A percentile compares a stretch with the other conserved stretches of the same genome.
Evolutionary conservation across 2,888 invertebrate genomes (phyloP).

Genomic region (Drosophila austrosaltans): DNA sequence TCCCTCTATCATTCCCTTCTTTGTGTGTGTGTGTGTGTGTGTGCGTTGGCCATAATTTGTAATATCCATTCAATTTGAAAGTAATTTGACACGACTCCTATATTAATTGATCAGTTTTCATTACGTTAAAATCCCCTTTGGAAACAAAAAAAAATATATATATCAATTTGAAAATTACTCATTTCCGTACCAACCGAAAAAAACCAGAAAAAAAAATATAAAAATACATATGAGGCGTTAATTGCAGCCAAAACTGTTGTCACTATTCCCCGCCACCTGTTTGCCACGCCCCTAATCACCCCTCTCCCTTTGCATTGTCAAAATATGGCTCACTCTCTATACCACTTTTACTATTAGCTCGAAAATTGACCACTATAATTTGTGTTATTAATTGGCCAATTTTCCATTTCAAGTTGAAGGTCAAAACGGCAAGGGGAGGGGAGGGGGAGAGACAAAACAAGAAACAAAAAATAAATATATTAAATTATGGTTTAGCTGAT

Average conservation of each 20-base stretch:
- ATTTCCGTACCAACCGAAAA: slow-evolving; percentile 58
- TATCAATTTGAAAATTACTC: slow-evolving; percentile 61
- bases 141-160: neutral
- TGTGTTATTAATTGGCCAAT: slow-evolving; percentile 76
- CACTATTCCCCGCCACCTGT: slow-evolving; percentile 48
- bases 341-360: slow-evolving; percentile 2
- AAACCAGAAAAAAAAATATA: neutral
- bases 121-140: slow-evolving; percentile 31
- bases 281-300: neutral
- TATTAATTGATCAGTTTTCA: slow-evolving; percentile 64
- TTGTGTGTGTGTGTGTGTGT: neutral
- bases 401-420: slow-evolving; percentile 79
- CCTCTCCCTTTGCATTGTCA: neutral
- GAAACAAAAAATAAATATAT: slow-evolving; percentile 25
- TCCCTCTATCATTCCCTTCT: slow-evolving; percentile 9
- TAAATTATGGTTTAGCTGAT: slow-evolving; percentile 58
- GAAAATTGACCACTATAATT: slow-evolving; percentile 64
- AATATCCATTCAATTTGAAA: slow-evolving; percentile 64
- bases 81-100: slow-evolving; percentile 67
- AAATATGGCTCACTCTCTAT: neutral
- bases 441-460: too few relatives aligned
- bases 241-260: slow-evolving; percentile 70
- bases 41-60: slow-evolving; percentile 46
- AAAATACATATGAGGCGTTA: slow-evolving; percentile 55
- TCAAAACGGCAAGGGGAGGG: slow-evolving; percentile 32